Evolutionary conservation across 30 jellyfish, hydroid and myxozoan species (phyloP).

Genomic region (Cassiopea xamachana): DNA sequence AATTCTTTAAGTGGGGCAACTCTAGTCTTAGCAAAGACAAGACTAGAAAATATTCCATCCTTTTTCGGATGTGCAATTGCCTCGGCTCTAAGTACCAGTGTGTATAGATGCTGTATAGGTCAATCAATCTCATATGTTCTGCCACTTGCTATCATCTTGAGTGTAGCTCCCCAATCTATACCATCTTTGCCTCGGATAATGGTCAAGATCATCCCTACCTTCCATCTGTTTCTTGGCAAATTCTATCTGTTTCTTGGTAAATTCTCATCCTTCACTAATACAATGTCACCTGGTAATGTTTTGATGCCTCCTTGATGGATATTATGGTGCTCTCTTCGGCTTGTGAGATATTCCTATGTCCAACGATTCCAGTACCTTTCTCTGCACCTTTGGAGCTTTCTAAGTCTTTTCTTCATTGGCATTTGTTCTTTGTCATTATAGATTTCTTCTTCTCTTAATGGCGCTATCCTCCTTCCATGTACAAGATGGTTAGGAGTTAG

Average conservation of each 20-base stretch:
- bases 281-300: slow-evolving; percentile 23
- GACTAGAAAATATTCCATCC: background rate
- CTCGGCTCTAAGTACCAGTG: slow-evolving; percentile 22
- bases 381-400: slow-evolving; percentile 39
- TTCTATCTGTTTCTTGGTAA: slow-evolving; percentile 22
- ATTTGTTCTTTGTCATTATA: slow-evolving; percentile 48
- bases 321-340: slow-evolving; percentile 41
- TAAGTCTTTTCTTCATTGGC: slow-evolving; percentile 40
- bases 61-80: background rate
- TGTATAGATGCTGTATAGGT: slow-evolving; percentile 28
- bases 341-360: slow-evolving; percentile 16
- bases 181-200: slow-evolving; percentile 25
- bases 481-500: slow-evolving; percentile 46
- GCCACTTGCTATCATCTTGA: slow-evolving; percentile 33
- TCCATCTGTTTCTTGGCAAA: slow-evolving; percentile 31
- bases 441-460: slow-evolving; percentile 21
- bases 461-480: slow-evolving; percentile 52
- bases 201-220: slow-evolving; percentile 22
- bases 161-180: slow-evolving; percentile 9
- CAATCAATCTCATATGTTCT: slow-evolving; percentile 26
- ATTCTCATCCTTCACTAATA: slow-evolving; percentile 37
- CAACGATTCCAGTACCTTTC: slow-evolving; percentile 42
- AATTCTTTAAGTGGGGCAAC: no score
- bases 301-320: slow-evolving; percentile 18
- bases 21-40: no score